phyloP scores from a whole-genome alignment of 2,797 vertebrate genomes.

The Tachyglossus aculeatus region DNA sequence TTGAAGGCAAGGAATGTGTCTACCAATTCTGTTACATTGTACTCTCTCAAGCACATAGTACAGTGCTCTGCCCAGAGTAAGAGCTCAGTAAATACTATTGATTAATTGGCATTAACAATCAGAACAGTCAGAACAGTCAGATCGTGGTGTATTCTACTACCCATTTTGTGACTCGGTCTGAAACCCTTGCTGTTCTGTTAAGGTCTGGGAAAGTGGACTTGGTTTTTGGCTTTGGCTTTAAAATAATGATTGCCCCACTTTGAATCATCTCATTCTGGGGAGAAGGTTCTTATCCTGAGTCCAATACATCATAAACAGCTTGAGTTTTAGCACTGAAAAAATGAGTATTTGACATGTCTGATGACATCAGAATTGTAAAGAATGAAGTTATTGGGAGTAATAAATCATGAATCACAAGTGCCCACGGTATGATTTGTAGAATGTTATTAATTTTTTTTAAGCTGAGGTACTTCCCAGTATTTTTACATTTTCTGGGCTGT shows the following conservation, averaged over 20 bases:
- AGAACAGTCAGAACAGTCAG: no score
- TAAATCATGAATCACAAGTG: constrained; percentile 16
- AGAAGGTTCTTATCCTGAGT: neutral
- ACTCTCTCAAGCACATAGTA: no score
- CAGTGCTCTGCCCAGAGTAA: no score
- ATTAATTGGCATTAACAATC: no score
- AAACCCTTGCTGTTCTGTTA: no score
- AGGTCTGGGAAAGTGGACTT: no score
- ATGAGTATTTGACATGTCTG: neutral
- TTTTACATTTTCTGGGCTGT: constrained; percentile 26
- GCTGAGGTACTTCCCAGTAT: neutral
- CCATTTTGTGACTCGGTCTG: no score
- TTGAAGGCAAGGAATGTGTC: no score
- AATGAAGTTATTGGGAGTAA: constrained; percentile 6
- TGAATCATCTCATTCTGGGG: neutral
- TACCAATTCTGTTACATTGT: no score
- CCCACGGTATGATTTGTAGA: constrained; percentile 24
- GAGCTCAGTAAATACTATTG: no score
- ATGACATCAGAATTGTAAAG: constrained; percentile 23
- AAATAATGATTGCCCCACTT: neutral
- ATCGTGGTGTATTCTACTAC: no score
- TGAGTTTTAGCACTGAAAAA: neutral
- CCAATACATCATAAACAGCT: neutral
- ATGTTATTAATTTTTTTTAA: constrained; percentile 28
- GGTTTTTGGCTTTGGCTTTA: neutral